These are phyloP conservation scores for Brachionus plicatilis DNA, from an alignment of 1,140 invertebrate genomes.

Conservation along the genomic window DNA sequence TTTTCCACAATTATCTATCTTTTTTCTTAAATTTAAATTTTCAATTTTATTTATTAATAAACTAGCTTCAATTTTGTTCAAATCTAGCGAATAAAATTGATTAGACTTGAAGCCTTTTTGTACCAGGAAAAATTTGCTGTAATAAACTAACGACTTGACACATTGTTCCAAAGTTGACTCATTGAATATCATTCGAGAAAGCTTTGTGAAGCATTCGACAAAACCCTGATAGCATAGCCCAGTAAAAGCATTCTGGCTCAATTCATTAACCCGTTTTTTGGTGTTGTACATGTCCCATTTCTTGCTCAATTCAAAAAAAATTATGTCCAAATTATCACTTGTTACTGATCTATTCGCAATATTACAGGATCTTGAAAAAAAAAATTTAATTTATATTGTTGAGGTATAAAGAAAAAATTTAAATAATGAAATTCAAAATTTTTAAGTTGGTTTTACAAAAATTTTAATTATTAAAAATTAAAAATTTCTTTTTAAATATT, in stretches of 20 bases:
- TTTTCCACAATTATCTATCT: neutral
- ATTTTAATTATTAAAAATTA: too few species aligned
- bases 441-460: too few species aligned
- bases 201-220: conserved; percentile 31
- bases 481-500: too few species aligned
- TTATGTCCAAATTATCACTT: conserved; percentile 34
- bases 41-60: neutral
- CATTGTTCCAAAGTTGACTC: conserved; percentile 6
- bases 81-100: neutral
- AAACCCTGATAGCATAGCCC: conserved; percentile 37
- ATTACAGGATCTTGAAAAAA: neutral
- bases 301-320: conserved; percentile 28
- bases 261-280: neutral
- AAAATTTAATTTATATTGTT: too few species aligned
- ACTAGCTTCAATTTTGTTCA: neutral
- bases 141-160: conserved; percentile 10
- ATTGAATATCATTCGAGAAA: conserved; percentile 25
- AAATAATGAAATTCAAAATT: too few species aligned
- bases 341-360: neutral
- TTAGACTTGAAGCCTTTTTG: neutral
- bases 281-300: conserved; percentile 39
- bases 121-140: neutral
- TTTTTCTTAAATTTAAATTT: conserved; percentile 9
- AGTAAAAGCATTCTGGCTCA: neutral
- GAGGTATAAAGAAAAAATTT: too few species aligned